Conservation (phyloP, 2,797 vertebrate genomes). For the Nasua narica region DNA sequence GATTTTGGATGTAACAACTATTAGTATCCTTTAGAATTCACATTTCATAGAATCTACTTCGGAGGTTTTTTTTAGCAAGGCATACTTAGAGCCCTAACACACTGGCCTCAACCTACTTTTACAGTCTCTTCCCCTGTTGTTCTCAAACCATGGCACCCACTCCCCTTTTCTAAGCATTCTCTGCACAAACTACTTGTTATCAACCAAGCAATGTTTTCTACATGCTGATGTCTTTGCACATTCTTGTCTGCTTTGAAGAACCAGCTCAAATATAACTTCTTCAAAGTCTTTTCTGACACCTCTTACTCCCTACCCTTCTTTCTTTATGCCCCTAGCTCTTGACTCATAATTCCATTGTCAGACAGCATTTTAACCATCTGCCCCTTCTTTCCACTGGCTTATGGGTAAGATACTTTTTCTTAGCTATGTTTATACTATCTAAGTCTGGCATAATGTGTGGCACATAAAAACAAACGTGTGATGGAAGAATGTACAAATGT, state of each 20-base stretch:
- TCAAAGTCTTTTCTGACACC: not conserved
- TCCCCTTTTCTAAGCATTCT: not conserved
- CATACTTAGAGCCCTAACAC: not conserved
- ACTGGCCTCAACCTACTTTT: not conserved
- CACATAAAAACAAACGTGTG: not conserved
- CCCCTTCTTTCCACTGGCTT: not conserved
- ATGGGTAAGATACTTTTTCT: not conserved
- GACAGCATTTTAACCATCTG: not conserved
- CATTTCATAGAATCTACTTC: not conserved
- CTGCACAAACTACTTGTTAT: not conserved
- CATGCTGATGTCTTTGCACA: not conserved
- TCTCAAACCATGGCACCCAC: not conserved
- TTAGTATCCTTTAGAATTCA: not conserved
- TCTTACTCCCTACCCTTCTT: not conserved
- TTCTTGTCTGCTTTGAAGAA: not conserved
- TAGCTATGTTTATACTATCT: not conserved
- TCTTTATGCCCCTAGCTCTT: not conserved
- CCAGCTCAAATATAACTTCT: constrained; percentile 3
- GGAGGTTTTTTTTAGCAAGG: not conserved
- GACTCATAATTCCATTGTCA: not conserved
- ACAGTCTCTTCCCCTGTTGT: not conserved
- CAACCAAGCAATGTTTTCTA: not conserved
- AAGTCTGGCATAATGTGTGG: not conserved
- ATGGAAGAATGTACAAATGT: not conserved
- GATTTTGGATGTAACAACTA: not conserved